Base-by-base conservation (phyloP, 2,888 invertebrate genomes). In the Nephrotoma guestfalica region DNA sequence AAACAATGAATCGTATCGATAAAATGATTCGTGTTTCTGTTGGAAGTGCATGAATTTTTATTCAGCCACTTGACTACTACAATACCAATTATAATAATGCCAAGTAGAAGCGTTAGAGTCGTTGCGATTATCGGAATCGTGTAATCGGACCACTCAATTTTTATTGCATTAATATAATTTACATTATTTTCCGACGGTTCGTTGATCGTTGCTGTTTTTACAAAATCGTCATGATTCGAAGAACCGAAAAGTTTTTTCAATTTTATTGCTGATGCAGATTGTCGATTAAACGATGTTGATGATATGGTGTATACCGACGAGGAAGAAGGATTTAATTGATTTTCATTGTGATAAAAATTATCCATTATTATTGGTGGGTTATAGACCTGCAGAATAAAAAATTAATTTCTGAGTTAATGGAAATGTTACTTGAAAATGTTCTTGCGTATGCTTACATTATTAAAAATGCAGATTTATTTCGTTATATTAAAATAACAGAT, bases 11-110 rank as follows among this genome's bases (percentile, higher is more conserved):
- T 86, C 30, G 18, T 47, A 45, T 40, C 47, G n/a, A 13, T 86
- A 45, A 18, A 45, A 41, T 86, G 57, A 47, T 13, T 51, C 7
- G 4, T n/a, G 41, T 71, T 57, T 9, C 57, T 41, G 18, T 41
- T 84, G 5, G n/a, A 7, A 30, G 13, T 1, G 18, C n/a, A 86
- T 6, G 84, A n/a, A 45, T 18, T 41, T n/a, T 86, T 86, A 85
- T 88, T 87, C 86, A 88, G 86, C 88, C 89, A 88, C 45, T 88
- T 87, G n/a, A 88, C 85, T 45, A 89, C 87, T 30, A 88, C 87
- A 51, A 88, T 83, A 30, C 88, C 88, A 15, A 89, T 88, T 42
- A 88, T 87, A 1, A 88, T 43, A 4, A 88, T 87, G 86, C 88
- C 88, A 41, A 88, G 83, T 45, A 88, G 30, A 30, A 71, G 2